Conservation (phyloP, 2,113 vertebrate genomes). For the Oriolus oriolus region DNA sequence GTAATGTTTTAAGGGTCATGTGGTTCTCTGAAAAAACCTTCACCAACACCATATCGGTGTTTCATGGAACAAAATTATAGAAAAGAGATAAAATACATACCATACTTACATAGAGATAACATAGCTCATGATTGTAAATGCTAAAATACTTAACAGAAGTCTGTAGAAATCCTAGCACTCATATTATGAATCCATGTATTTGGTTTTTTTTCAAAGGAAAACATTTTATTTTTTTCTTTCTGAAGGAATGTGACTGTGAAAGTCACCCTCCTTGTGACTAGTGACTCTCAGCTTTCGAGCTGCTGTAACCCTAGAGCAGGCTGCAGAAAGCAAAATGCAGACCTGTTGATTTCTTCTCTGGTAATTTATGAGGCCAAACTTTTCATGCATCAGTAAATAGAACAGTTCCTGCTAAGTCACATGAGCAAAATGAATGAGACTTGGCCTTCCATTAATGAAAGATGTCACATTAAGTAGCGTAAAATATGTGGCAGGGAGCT, state of each 20-base stretch:
- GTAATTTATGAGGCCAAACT: background rate
- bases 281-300: background rate
- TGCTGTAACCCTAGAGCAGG: background rate
- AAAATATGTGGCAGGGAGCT: background rate
- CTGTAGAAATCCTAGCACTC: background rate
- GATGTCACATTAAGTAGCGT: background rate
- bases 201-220: rapidly evolving
- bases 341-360: background rate
- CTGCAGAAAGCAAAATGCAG: background rate
- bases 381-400: background rate
- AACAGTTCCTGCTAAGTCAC: background rate
- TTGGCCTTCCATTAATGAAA: background rate
- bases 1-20: background rate
- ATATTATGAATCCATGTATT: background rate
- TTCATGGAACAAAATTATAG: background rate
- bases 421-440: background rate
- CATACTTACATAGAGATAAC: background rate
- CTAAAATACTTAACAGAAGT: background rate
- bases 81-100: background rate
- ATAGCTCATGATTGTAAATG: background rate
- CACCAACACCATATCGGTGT: background rate
- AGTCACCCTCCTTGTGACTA: background rate
- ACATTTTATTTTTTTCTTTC: background rate
- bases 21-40: background rate
- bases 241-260: background rate